Evolutionary conservation across 2,113 vertebrate species (phyloP), one percentile per base, ranked within the genome.

Genomic region (Pangasianodon gigas): DNA sequence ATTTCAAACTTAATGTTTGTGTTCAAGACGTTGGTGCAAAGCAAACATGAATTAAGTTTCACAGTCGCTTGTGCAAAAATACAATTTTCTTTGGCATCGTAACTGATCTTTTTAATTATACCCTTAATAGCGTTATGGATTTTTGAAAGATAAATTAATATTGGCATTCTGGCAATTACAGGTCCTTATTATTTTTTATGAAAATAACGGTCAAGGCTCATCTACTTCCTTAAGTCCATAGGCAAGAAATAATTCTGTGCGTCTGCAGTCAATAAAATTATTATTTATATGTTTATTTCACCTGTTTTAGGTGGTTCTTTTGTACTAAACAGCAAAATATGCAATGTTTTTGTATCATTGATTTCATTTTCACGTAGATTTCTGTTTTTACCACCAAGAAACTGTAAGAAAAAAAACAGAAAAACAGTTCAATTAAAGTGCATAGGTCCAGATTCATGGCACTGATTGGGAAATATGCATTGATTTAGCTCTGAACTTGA

Each of bases 1-100:
- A 96, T 96, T 96, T 96, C 96, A 96, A 94, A 96, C 95, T 95
- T 96, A 96, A 96, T 96, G 95, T 96, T 96, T 96, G 96, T 95
- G 95, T 96, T 96, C 93, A 93, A 93, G 95, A 96, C 95, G 95
- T 96, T 94, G 90, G 84, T 54, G 92, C 93, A 94, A 96, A 96
- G 96, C 95, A 96, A 96, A 96, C 95, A 95, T 85, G 89, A 94
- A 95, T 93, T 88, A 93, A 94, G 95, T 95, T 95, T 95, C 95
- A 96, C 95, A 95, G 94, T 94, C 90, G 91, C 95, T 95, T 95
- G 96, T 94, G 95, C 93, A 95, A 94, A 96, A 96, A 96, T 96
- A 94, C 94, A 95, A 96, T 96, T 96, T 96, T 95, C 94, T 94
- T 93, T 65, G 95, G 94, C 95, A 95, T 95, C 94, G 93, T 93